Percentiles rank a stretch among this genome's conserved stretches.
These are phyloP conservation scores for Galeopterus variegatus DNA, from an alignment of 2,113 vertebrate genomes.

Conservation along the genomic window DNA sequence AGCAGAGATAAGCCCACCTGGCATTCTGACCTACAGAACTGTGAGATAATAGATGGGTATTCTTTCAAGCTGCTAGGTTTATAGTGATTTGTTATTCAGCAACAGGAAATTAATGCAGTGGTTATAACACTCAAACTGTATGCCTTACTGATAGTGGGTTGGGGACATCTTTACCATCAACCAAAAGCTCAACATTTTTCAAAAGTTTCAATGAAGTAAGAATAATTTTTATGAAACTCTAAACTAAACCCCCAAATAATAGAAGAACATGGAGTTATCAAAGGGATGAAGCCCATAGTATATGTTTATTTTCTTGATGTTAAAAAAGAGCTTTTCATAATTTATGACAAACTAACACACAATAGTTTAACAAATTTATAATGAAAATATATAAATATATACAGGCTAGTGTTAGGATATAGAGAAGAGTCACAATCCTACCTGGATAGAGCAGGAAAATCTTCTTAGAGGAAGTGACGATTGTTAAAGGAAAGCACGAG, in stretches of 20 bases:
- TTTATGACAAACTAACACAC: neutral
- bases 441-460: neutral
- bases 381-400: neutral
- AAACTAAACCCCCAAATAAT: neutral
- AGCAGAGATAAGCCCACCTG: neutral
- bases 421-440: neutral
- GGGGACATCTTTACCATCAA: neutral
- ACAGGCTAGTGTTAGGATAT: neutral
- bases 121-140: neutral
- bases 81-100: neutral
- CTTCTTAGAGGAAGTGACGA: neutral
- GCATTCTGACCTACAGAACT: neutral
- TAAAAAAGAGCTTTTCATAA: conserved; percentile 16
- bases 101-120: neutral
- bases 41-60: neutral
- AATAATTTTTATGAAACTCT: neutral
- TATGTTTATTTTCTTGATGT: neutral
- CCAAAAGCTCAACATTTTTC: neutral
- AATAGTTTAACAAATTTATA: conserved; percentile 23
- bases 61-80: neutral
- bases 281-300: neutral
- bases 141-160: neutral
- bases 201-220: neutral
- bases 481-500: neutral
- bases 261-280: neutral